phyloP scores from a whole-genome alignment of 37 sponge, comb jelly and placozoan species.

The Crambe crambe region DNA sequence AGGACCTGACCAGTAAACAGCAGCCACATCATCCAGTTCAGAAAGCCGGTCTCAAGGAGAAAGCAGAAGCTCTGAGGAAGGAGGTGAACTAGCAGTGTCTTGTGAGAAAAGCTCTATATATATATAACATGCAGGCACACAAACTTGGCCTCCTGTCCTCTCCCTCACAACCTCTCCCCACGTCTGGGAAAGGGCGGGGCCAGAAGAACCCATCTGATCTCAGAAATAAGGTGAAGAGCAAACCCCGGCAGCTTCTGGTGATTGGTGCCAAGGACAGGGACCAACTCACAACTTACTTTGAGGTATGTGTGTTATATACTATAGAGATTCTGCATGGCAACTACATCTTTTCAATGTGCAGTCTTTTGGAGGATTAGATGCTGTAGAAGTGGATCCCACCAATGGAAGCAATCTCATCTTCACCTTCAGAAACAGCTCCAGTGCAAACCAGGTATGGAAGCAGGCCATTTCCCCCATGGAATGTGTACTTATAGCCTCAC shows the following conservation, averaged over 20 bases:
- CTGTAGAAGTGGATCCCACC: conserved; percentile 60
- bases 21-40: not conserved
- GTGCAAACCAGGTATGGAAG: conserved; percentile 61
- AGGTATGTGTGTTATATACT: conserved; percentile 30
- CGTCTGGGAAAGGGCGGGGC: not conserved
- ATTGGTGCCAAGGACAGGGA: conserved; percentile 52
- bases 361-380: conserved; percentile 67
- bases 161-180: conserved; percentile 13
- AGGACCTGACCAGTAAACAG: not conserved
- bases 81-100: not conserved
- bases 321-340: too few species aligned
- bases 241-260: conserved; percentile 56
- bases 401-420: conserved; percentile 69
- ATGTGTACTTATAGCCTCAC: not conserved
- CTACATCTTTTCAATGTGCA: conserved; percentile 2
- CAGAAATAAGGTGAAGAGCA: conserved; percentile 25
- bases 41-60: conserved; percentile 8
- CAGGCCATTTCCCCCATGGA: not conserved
- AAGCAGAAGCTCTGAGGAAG: conserved; percentile 43
- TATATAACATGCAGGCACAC: conserved; percentile 42
- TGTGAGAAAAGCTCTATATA: not conserved
- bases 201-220: conserved; percentile 16
- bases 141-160: conserved; percentile 49
- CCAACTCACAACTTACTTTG: conserved; percentile 56
- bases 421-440: conserved; percentile 61